Conservation (phyloP, 2,797 vertebrate species). For the Centropyge bicolor region DNA sequence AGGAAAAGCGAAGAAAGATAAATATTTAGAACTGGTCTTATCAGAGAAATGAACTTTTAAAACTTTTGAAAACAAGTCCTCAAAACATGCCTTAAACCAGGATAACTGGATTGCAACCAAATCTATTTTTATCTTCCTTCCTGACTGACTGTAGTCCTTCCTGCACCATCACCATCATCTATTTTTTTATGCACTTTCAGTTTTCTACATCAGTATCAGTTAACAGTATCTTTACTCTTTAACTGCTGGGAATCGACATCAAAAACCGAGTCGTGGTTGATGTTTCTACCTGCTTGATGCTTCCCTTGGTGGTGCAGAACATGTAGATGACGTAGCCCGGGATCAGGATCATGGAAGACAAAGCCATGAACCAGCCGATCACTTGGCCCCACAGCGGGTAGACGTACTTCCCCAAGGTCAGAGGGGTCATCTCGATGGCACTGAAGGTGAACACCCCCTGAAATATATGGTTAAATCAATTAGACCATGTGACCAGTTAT, state of each 20-base stretch:
- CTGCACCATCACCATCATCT: neutral
- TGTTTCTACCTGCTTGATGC: constrained; percentile 81
- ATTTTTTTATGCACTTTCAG: constrained; percentile 1
- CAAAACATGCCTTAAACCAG: neutral
- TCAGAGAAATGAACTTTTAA: neutral
- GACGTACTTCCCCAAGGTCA: constrained; percentile 90
- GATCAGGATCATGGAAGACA: constrained; percentile 93
- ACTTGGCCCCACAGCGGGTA: constrained; percentile 92
- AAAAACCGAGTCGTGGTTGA: neutral
- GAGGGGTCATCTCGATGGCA: constrained; percentile 92
- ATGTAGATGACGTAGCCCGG: constrained; percentile 90
- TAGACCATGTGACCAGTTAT: neutral
- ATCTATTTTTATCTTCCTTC: neutral
- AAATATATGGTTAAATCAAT: constrained; percentile 15
- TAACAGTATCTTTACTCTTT: neutral
- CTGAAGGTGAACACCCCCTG: constrained; percentile 94
- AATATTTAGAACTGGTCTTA: neutral
- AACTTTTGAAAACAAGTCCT: neutral
- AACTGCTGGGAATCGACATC: neutral
- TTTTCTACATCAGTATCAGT: neutral
- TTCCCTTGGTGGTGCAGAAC: constrained; percentile 87
- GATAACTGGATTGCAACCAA: constrained; percentile 12
- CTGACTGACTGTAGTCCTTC: neutral
- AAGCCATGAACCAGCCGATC: constrained; percentile 91
- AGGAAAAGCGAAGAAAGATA: neutral